A percentile compares a stretch with the other conserved stretches of the same genome.
Evolutionary conservation across 2,888 invertebrate genomes (phyloP).

Genomic region (Acronicta alni): DNA sequence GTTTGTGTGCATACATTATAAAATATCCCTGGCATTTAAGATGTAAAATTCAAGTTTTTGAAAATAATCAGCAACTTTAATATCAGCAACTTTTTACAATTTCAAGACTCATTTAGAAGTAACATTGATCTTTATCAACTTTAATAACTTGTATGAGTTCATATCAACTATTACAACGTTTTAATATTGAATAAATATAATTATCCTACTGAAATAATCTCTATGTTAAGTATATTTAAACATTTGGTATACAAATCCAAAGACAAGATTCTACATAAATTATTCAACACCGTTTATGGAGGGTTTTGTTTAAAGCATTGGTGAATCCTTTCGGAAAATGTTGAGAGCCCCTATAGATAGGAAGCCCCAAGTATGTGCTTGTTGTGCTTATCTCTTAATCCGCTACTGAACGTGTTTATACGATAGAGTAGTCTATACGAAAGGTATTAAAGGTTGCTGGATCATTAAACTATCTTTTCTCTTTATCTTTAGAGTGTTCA

Average conservation of each 20-base stretch:
- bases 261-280: conserved; percentile 27
- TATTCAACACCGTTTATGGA: conserved; percentile 32
- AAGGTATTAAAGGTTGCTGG: conserved; percentile 14
- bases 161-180: too few relatives aligned
- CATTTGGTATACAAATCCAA: background rate
- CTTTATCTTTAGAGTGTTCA: background rate
- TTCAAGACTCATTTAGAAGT: too few relatives aligned
- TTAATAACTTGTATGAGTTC: too few relatives aligned
- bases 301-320: conserved; percentile 25
- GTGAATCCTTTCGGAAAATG: conserved; percentile 19
- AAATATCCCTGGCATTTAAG: too few relatives aligned
- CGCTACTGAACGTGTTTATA: conserved; percentile 21
- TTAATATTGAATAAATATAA: too few relatives aligned
- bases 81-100: too few relatives aligned
- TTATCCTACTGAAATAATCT: too few relatives aligned
- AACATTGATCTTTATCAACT: too few relatives aligned
- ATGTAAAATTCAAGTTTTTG: too few relatives aligned
- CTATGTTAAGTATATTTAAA: too few relatives aligned
- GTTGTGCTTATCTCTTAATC: conserved; percentile 37
- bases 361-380: conserved; percentile 31
- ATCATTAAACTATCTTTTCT: conserved; percentile 8
- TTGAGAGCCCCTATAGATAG: conserved; percentile 21
- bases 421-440: conserved; percentile 6
- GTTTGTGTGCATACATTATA: too few relatives aligned
- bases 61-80: too few relatives aligned